phyloP scores from a whole-genome alignment of 2,113 vertebrate genomes.

The Coturnix japonica region DNA sequence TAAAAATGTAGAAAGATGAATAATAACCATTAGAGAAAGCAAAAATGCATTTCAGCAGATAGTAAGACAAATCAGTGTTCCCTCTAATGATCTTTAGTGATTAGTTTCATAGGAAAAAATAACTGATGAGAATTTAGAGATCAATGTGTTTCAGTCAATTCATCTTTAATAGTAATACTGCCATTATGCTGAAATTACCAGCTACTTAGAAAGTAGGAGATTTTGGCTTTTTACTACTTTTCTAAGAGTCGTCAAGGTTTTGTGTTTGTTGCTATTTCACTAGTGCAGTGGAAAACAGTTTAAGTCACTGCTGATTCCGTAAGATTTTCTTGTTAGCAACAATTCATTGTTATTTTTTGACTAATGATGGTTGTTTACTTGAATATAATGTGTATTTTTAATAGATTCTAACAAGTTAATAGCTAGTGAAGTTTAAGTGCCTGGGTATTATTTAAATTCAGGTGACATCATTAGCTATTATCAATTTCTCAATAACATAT shows the following conservation, averaged over 20 bases:
- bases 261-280: neutral
- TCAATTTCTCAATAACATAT: neutral
- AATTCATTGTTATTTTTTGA: neutral
- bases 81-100: slow-evolving; percentile 1
- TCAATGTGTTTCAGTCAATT: neutral
- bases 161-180: neutral
- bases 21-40: neutral
- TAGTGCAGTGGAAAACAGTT: neutral
- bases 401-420: neutral
- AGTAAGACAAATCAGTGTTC: neutral
- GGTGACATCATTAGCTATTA: neutral
- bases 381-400: neutral
- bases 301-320: neutral
- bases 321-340: neutral
- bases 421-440: neutral
- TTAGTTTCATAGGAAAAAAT: neutral
- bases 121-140: neutral
- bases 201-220: neutral
- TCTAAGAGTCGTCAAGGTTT: neutral
- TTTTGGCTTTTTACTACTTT: neutral
- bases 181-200: neutral
- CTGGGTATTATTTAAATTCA: neutral
- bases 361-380: neutral
- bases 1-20: slow-evolving; percentile 2
- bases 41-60: slow-evolving; percentile 1